A percentile compares a stretch with the other conserved stretches of the same genome.
These are phyloP conservation scores for Micromussa lordhowensis DNA, from an alignment of 92 coral and sea anemone species.

Conservation along the genomic window DNA sequence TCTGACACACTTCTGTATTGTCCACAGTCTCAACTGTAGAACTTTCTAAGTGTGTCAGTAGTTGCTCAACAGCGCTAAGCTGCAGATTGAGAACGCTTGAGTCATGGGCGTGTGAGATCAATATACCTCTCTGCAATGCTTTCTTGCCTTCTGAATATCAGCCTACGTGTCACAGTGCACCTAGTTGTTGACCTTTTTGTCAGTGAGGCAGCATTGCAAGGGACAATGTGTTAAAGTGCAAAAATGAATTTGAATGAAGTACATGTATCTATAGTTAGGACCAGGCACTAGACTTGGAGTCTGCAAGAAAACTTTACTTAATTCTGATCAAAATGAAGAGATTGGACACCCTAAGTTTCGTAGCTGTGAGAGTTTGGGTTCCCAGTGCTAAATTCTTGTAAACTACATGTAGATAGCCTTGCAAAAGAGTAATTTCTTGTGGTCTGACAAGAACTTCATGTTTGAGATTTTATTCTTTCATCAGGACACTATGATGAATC, in stretches of 20 bases:
- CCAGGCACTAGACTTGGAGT: not conserved
- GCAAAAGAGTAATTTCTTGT: not conserved
- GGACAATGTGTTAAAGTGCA: slow-evolving; percentile 9
- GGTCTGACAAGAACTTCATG: not conserved
- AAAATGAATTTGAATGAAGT: not conserved
- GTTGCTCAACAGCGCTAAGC: slow-evolving; percentile 91
- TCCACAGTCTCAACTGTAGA: slow-evolving; percentile 28
- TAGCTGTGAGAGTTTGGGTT: not conserved
- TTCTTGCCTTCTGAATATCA: slow-evolving; percentile 40
- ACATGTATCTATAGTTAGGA: not conserved
- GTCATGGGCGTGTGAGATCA: slow-evolving; percentile 93
- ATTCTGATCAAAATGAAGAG: not conserved
- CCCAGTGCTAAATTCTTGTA: too few relatives aligned
- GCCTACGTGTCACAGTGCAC: slow-evolving; percentile 9
- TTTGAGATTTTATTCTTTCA: not conserved
- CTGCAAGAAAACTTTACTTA: too few relatives aligned
- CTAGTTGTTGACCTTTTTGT: slow-evolving; percentile 2
- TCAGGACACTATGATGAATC: slow-evolving; percentile 95
- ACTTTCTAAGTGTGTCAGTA: slow-evolving; percentile 47
- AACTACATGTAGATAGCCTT: too few relatives aligned
- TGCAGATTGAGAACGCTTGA: slow-evolving; percentile 95
- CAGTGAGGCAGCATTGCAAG: slow-evolving; percentile 39
- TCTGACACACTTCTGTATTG: not conserved
- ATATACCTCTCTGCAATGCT: slow-evolving; percentile 74
- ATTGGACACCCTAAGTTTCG: not conserved